A percentile compares a stretch with the other conserved stretches of the same genome.
Evolutionary conservation across 2,797 vertebrate genomes (phyloP).

Genomic region (Sebastes oblongus): DNA sequence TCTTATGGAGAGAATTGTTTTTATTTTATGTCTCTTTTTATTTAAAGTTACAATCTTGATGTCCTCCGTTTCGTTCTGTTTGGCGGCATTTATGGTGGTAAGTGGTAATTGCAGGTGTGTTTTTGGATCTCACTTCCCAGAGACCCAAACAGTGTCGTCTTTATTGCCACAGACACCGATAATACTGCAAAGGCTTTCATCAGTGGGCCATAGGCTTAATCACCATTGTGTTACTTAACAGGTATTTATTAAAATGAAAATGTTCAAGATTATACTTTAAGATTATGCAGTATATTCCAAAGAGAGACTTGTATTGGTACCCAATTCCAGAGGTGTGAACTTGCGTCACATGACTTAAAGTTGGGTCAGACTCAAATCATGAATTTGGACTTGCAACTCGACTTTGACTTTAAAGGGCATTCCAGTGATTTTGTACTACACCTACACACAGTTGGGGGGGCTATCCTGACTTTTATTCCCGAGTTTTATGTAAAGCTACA

Average conservation of each 20-base stretch:
- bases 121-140: too few relatives aligned
- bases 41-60: too few relatives aligned
- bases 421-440: not conserved
- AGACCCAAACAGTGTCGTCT: too few relatives aligned
- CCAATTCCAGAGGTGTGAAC: not conserved
- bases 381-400: not conserved
- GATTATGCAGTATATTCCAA: not conserved
- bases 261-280: too few relatives aligned
- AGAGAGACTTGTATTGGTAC: not conserved
- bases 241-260: too few relatives aligned
- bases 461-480: too few relatives aligned
- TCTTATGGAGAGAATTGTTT: not conserved
- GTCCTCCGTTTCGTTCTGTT: too few relatives aligned
- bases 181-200: fast-evolving
- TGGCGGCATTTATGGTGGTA: fast-evolving
- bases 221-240: too few relatives aligned
- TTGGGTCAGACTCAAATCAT: not conserved
- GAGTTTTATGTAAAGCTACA: not conserved
- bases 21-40: not conserved
- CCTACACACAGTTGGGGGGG: not conserved
- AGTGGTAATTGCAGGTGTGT: too few relatives aligned
- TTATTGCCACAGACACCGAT: too few relatives aligned
- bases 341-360: not conserved
- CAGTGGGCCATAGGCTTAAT: too few relatives aligned
- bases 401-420: too few relatives aligned